Conservation (phyloP, 2,797 vertebrate genomes). For the Graptemys geographica region DNA sequence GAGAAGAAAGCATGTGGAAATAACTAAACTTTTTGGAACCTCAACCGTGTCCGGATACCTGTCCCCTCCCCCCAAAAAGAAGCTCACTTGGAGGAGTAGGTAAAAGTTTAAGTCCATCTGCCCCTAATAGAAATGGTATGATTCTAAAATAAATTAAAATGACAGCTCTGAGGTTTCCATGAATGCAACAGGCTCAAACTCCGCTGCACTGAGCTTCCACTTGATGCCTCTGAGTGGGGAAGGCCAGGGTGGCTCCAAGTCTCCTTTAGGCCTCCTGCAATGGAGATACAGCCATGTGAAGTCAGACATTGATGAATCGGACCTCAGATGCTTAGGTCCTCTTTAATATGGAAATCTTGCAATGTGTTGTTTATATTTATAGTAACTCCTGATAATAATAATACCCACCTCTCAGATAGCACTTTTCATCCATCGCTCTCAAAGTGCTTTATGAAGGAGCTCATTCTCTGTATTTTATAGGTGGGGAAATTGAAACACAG, state of each 20-base stretch:
- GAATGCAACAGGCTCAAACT: neutral
- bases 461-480: neutral
- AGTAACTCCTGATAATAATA: neutral
- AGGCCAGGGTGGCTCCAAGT: neutral
- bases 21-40: neutral
- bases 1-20: neutral
- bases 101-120: neutral
- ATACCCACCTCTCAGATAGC: neutral
- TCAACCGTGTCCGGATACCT: neutral
- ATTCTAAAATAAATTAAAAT: neutral
- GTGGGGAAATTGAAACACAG: neutral
- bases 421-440: slow-evolving; percentile 29
- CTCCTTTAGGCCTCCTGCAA: slow-evolving; percentile 18
- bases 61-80: neutral
- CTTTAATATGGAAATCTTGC: neutral
- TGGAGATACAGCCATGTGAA: neutral
- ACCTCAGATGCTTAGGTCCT: neutral
- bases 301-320: neutral
- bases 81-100: neutral
- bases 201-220: neutral
- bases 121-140: neutral
- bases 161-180: neutral
- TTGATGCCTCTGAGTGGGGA: neutral
- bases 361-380: neutral
- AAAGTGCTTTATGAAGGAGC: slow-evolving; percentile 17